Evolutionary conservation across 2,113 vertebrate species (phyloP).

Genomic region (Salvator merianae): DNA sequence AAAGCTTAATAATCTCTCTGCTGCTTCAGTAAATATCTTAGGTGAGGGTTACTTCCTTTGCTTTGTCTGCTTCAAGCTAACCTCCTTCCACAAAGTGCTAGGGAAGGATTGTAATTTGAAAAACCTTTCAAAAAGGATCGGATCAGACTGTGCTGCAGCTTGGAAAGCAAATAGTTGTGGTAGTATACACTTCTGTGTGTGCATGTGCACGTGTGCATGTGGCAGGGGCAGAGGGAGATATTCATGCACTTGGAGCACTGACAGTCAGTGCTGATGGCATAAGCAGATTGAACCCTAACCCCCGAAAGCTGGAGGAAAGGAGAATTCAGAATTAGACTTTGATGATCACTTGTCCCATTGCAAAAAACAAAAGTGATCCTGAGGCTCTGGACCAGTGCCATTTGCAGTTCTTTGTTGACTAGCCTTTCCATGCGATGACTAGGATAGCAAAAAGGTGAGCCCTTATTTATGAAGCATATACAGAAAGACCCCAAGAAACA

Average conservation of each 20-base stretch:
- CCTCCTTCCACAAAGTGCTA: neutral
- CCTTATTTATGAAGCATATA: neutral
- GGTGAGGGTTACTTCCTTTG: neutral
- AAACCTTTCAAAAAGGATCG: neutral
- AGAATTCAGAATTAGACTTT: no score
- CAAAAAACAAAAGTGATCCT: no score
- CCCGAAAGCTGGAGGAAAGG: no score
- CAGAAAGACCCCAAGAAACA: neutral
- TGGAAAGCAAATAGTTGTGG: neutral
- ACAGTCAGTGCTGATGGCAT: neutral
- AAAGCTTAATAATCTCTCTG: neutral
- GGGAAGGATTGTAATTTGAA: neutral
- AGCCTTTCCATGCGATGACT: neutral
- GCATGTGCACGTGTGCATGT: no score
- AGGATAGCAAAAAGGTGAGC: neutral
- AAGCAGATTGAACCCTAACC: no score
- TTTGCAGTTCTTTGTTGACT: neutral
- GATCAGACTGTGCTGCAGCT: neutral
- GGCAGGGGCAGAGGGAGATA: neutral
- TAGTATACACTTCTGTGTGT: no score
- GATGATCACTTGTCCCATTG: no score
- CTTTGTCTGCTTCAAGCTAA: neutral
- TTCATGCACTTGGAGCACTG: no score
- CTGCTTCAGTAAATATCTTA: neutral
- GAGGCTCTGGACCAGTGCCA: no score